These are phyloP conservation scores for fruit fly (Drosophila melanogaster) DNA, from an alignment of 1,140 invertebrate genomes.

Conservation along the genomic window DNA sequence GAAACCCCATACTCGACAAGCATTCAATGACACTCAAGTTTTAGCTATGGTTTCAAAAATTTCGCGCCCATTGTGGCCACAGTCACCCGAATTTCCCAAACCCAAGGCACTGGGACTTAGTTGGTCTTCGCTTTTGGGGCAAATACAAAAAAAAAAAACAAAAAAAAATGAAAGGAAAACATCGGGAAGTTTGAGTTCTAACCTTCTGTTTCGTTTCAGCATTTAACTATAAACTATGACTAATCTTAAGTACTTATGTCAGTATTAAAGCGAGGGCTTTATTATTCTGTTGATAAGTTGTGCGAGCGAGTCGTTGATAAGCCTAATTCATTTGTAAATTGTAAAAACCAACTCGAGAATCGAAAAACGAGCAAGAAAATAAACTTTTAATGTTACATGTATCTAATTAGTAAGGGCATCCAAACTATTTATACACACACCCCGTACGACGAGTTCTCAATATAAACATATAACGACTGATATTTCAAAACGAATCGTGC, in stretches of 20 bases:
- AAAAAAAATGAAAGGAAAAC: constrained; percentile 7
- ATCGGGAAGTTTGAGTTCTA: constrained; percentile 70
- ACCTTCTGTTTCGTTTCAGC: constrained; percentile 65
- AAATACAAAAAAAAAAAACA: neutral
- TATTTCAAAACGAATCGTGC: constrained; percentile 49
- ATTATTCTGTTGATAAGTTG: constrained; percentile 47
- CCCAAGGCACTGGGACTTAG: constrained; percentile 2
- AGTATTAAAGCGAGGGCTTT: constrained; percentile 63
- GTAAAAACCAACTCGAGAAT: constrained; percentile 54
- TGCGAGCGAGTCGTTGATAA: constrained; percentile 46
- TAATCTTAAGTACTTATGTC: constrained; percentile 69
- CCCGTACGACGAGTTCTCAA: constrained; percentile 30
- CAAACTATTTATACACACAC: constrained; percentile 31
- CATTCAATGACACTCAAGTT: constrained; percentile 48
- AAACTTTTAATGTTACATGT: constrained; percentile 72
- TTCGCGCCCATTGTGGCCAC: constrained; percentile 38
- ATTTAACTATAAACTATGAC: constrained; percentile 50
- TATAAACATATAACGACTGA: constrained; percentile 60
- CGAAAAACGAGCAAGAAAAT: constrained; percentile 39
- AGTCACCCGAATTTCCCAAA: constrained; percentile 7
- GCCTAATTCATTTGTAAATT: constrained; percentile 72
- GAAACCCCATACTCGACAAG: constrained; percentile 11
- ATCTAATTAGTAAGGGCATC: constrained; percentile 40
- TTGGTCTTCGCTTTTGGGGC: constrained; percentile 11
- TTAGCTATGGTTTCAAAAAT: constrained; percentile 72